Evolutionary conservation across 2,797 vertebrate genomes (phyloP).

Genomic region (Lepus oiostolus): DNA sequence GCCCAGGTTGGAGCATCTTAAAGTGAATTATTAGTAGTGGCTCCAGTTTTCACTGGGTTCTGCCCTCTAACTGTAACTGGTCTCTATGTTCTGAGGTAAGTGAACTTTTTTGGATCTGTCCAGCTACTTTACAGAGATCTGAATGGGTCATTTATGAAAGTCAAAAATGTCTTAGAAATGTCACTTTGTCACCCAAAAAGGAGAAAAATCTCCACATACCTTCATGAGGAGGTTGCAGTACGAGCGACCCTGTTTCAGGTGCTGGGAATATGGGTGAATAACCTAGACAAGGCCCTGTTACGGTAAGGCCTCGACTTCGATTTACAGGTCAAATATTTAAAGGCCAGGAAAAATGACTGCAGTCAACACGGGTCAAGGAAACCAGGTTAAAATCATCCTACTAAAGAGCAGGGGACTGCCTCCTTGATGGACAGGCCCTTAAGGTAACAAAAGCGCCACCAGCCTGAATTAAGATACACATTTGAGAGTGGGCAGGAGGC

Average conservation of each 20-base stretch:
- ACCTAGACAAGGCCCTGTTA: neutral
- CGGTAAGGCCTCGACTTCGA: neutral
- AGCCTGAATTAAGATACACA: conserved; percentile 61
- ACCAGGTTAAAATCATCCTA: conserved; percentile 26
- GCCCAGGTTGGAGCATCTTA: neutral
- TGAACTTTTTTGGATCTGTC: conserved; percentile 31
- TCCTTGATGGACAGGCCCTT: neutral
- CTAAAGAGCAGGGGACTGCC: neutral
- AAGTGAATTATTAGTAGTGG: neutral
- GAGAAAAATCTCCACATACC: neutral
- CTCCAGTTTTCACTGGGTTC: conserved; percentile 42
- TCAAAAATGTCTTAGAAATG: conserved; percentile 47
- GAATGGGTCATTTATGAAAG: conserved; percentile 58
- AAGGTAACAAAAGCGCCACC: conserved; percentile 69
- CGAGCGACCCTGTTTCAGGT: neutral
- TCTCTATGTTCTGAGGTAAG: conserved; percentile 18
- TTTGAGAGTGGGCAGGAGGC: conserved; percentile 65
- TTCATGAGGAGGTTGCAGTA: neutral
- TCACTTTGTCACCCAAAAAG: conserved; percentile 32
- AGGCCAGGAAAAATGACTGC: conserved; percentile 23
- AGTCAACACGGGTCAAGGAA: conserved; percentile 42
- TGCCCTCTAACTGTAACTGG: neutral
- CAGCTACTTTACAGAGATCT: conserved; percentile 48
- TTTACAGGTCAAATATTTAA: neutral
- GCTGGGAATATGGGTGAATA: neutral